Evolutionary conservation across 2,113 vertebrate genomes (phyloP).

Genomic region (Oreochromis spilurus): DNA sequence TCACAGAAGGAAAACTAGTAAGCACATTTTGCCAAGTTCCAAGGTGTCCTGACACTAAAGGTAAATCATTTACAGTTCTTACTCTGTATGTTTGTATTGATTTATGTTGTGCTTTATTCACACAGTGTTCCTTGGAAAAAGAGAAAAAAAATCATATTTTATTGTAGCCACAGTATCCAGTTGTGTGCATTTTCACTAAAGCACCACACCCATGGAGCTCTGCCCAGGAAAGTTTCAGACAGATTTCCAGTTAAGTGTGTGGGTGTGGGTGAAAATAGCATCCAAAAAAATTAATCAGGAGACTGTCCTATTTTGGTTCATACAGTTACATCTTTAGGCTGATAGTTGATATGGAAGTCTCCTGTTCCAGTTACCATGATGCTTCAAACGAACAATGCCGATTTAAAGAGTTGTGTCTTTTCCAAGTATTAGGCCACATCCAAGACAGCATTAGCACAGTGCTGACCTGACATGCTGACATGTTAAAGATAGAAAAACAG

Average conservation of each 20-base stretch:
- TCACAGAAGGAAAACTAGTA: background rate
- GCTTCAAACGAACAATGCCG: background rate
- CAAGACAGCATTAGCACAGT: background rate
- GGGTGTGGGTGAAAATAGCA: constrained; percentile 1
- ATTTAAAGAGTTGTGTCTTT: background rate
- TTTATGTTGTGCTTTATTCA: background rate
- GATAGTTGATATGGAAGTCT: background rate
- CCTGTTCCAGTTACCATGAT: background rate
- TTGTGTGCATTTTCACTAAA: background rate
- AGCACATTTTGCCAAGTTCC: background rate
- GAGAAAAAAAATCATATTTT: background rate
- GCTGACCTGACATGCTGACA: background rate
- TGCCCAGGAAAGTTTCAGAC: constrained; percentile 33
- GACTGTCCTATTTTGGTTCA: background rate
- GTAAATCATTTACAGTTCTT: background rate
- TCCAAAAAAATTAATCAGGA: constrained; percentile 7
- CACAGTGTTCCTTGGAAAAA: background rate
- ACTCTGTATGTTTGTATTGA: background rate
- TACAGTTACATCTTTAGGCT: background rate
- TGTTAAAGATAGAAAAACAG: background rate
- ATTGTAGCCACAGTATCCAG: constrained; percentile 2
- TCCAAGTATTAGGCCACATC: background rate
- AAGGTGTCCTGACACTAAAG: background rate
- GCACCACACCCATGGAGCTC: constrained; percentile 51
- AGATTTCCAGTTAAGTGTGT: constrained; percentile 29